These are phyloP conservation scores for Ormyrus rosae DNA, from an alignment of 2,888 invertebrate genomes.

Conservation along the genomic window DNA sequence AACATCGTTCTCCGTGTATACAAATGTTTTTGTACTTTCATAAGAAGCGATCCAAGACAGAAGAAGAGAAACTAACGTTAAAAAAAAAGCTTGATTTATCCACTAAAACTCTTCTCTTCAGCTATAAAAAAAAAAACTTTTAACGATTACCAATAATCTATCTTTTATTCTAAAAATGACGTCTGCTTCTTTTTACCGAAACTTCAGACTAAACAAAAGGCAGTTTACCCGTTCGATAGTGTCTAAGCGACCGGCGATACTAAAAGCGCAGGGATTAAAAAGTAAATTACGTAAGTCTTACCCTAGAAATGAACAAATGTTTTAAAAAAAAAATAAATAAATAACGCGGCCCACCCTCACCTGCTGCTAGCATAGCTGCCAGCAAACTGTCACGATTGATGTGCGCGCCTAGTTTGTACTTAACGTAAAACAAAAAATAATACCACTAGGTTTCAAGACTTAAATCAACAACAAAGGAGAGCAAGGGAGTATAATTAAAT, in stretches of 20 bases:
- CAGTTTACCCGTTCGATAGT: constrained; percentile 10
- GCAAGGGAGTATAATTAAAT: constrained; percentile 7
- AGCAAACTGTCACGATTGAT: constrained; percentile 41
- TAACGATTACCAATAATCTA: too few species aligned
- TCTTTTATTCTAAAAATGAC: too few species aligned
- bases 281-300: constrained; percentile 36
- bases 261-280: constrained; percentile 47
- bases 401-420: constrained; percentile 49
- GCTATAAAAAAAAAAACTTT: too few species aligned
- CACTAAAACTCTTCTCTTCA: too few species aligned
- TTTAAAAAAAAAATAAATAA: not conserved
- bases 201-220: too few species aligned
- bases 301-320: constrained; percentile 1
- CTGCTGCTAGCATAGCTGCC: constrained; percentile 47
- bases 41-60: not conserved
- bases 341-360: constrained; percentile 25
- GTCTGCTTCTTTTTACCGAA: too few species aligned
- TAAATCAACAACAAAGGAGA: not conserved
- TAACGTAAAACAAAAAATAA: constrained; percentile 1
- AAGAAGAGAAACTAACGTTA: too few species aligned
- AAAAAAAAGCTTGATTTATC: too few species aligned
- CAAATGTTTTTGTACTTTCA: not conserved
- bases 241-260: constrained; percentile 16
- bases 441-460: constrained; percentile 36
- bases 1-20: not conserved